Evolutionary conservation across 2,113 vertebrate genomes (phyloP).

Genomic region (Corapipo altera): DNA sequence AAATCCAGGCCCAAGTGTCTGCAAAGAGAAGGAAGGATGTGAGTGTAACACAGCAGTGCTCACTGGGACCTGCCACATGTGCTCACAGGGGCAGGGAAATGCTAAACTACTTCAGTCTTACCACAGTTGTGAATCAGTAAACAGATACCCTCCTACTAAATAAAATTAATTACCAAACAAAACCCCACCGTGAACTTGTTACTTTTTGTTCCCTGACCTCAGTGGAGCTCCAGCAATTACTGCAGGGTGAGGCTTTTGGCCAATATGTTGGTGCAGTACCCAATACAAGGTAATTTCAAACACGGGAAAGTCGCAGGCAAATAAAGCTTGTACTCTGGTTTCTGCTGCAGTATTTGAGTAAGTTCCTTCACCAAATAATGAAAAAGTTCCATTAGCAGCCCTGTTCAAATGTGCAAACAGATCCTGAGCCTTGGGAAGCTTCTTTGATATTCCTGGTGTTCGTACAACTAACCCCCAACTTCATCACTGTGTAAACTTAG

Average conservation of each 20-base stretch:
- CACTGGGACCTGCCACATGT: neutral
- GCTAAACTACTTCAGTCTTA: neutral
- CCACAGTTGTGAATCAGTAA: neutral
- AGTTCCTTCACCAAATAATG: neutral
- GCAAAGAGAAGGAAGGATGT: constrained; percentile 42
- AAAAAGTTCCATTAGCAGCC: neutral
- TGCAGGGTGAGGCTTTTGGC: neutral
- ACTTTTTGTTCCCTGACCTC: neutral
- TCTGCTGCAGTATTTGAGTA: neutral
- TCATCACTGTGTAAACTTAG: neutral
- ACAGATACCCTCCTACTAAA: neutral
- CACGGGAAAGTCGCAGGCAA: neutral
- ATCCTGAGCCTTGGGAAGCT: neutral
- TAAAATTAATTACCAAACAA: neutral
- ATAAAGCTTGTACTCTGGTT: neutral
- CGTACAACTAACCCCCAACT: neutral
- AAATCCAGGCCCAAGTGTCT: constrained; percentile 96
- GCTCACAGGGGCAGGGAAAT: neutral
- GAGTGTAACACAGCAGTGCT: neutral
- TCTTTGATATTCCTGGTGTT: neutral
- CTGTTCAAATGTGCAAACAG: neutral
- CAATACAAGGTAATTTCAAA: neutral
- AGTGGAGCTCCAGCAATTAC: neutral
- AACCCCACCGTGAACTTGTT: neutral
- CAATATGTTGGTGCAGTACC: neutral